Base-by-base conservation (phyloP, 2,888 invertebrate genomes). In the Cataglyphis albicans region DNA sequence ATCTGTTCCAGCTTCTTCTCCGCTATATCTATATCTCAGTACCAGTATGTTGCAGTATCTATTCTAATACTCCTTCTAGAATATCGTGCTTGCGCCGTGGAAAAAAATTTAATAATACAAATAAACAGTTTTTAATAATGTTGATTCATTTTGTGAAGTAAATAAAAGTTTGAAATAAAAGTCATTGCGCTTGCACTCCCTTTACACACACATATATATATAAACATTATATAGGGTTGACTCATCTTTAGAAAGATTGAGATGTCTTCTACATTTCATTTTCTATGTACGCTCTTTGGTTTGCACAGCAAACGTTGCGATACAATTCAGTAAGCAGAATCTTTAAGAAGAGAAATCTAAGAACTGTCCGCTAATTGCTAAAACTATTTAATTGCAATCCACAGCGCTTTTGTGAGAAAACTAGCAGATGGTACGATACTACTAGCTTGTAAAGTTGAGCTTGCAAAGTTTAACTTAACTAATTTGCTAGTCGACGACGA, bases 361-460 rank as follows among this genome's bases (percentile, higher is more conserved):
- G 59, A 72, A 35, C 52, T 64, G 72, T 78, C 72, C 72, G 78
- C 78, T 80, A 80, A 80, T 72, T 80, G 73, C 73, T 80, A 25
- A 72, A 80, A 80, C 57, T 59, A 76, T 38, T 67, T 76, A 80
- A 72, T 80, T 80, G 78, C 78, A 52, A 80, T 80, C 73, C 72
- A 80, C 59, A 44, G 38, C 35, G 72, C 78, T 44, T 80, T 80
- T 72, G 78, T 72, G 78, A 80, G 78, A 72, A 44, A 59, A 80
- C 72, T 59, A 35, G 57, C 78, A 80, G 78, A 70, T 76, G 76
- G 55, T 68, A 68, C 72, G 44, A 80, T 76, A 70, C 25, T n/a
- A 59, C 57, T 72, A 21, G 72, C 59, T 44, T 59, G 72, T 72
- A 44, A 72, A 80, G 68, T 68, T 67, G 21, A 21, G 21, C 15